A percentile compares a stretch with the other conserved stretches of the same genome.
phyloP scores from a whole-genome alignment of 2,113 vertebrate genomes.

The Bujurquina vittata region DNA sequence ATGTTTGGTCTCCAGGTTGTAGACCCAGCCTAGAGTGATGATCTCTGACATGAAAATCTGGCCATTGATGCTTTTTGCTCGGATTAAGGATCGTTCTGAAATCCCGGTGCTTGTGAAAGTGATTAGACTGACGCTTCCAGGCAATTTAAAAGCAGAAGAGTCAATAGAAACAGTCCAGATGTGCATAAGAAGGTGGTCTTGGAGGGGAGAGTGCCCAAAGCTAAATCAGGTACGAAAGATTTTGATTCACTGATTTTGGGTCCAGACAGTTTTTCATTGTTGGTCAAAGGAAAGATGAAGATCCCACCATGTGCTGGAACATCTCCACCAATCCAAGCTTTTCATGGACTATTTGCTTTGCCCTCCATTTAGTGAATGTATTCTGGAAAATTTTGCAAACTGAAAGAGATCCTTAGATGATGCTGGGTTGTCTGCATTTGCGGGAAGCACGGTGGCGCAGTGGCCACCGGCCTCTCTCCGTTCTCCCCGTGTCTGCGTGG shows the following conservation, averaged over 20 bases:
- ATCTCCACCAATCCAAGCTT: neutral
- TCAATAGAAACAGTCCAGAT: no score
- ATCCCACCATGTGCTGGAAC: neutral
- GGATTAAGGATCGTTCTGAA: neutral
- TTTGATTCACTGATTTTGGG: neutral
- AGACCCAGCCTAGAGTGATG: neutral
- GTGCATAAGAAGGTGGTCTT: no score
- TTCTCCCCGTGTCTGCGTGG: no score
- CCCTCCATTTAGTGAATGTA: accelerated
- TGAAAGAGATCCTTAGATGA: neutral
- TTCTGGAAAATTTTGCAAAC: neutral
- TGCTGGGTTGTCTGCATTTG: neutral
- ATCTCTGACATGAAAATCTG: neutral
- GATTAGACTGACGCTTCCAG: no score
- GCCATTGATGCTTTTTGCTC: neutral
- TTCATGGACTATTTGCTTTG: neutral
- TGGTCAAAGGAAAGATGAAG: neutral
- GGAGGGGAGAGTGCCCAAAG: no score
- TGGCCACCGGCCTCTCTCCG: no score
- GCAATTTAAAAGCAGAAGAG: no score
- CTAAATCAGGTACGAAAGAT: neutral
- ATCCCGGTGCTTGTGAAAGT: no score
- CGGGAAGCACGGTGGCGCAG: no score
- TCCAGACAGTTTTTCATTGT: neutral
- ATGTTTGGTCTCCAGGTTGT: neutral